These are phyloP conservation scores for Prietella phreatophila DNA, from an alignment of 2,113 vertebrate species.

Conservation along the genomic window DNA sequence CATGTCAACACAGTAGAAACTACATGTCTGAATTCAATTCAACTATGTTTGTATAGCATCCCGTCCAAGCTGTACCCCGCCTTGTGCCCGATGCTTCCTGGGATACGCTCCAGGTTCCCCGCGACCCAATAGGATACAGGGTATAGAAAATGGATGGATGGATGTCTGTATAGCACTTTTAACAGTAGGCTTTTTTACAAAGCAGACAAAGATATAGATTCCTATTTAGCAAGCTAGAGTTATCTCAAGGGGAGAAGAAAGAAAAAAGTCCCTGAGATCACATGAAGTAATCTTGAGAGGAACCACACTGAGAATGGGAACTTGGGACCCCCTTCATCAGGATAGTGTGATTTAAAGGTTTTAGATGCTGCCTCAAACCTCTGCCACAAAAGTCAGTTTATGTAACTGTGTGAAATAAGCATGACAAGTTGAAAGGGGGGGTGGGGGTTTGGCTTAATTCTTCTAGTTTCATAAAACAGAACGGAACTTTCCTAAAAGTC, in stretches of 20 bases:
- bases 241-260: too few relatives aligned
- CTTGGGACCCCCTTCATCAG: neutral
- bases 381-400: neutral
- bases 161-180: neutral
- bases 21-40: neutral
- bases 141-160: too few relatives aligned
- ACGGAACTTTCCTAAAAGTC: neutral
- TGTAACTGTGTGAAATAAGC: neutral
- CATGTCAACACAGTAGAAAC: neutral
- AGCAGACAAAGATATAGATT: neutral
- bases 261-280: neutral
- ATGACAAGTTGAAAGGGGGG: neutral
- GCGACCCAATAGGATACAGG: too few relatives aligned
- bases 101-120: too few relatives aligned
- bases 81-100: too few relatives aligned
- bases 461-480: neutral
- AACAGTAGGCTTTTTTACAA: neutral
- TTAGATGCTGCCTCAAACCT: neutral
- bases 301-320: neutral
- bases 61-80: too few relatives aligned
- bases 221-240: neutral
- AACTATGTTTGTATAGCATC: neutral
- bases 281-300: neutral
- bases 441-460: neutral
- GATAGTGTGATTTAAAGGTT: neutral